These are phyloP conservation scores for Scortum barcoo DNA, from an alignment of 2,113 vertebrate species.

Conservation along the genomic window DNA sequence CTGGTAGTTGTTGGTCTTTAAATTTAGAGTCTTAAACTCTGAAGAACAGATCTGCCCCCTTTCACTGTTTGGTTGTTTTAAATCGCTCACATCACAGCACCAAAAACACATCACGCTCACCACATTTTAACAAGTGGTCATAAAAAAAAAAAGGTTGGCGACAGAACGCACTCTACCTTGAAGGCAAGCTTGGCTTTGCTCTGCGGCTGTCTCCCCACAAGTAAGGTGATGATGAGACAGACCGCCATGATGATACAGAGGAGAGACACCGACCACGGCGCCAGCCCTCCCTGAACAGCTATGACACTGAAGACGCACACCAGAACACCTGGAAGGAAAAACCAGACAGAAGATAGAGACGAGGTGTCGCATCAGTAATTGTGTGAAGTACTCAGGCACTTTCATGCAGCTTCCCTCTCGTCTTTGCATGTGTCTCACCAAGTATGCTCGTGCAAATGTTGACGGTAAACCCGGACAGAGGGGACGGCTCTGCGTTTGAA, in stretches of 20 bases:
- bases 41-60: background rate
- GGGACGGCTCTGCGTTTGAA: conserved; percentile 87
- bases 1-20: background rate
- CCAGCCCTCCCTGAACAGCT: conserved; percentile 77
- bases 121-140: background rate
- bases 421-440: conserved; percentile 82
- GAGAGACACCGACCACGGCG: conserved; percentile 78
- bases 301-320: conserved; percentile 78
- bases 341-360: background rate
- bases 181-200: conserved; percentile 95
- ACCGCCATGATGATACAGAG: conserved; percentile 64
- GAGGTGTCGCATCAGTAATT: background rate
- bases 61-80: background rate
- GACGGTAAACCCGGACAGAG: conserved; percentile 87
- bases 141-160: background rate
- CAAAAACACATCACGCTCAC: background rate
- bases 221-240: conserved; percentile 76
- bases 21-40: too few relatives aligned
- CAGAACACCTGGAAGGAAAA: conserved; percentile 71
- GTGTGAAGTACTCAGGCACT: background rate
- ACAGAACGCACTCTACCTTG: conserved; percentile 85
- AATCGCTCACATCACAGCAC: background rate
- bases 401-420: background rate
- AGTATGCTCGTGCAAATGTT: conserved; percentile 87
- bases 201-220: conserved; percentile 94